Conservation (phyloP, 2,797 vertebrate genomes). For the Cryptoprocta ferox region DNA sequence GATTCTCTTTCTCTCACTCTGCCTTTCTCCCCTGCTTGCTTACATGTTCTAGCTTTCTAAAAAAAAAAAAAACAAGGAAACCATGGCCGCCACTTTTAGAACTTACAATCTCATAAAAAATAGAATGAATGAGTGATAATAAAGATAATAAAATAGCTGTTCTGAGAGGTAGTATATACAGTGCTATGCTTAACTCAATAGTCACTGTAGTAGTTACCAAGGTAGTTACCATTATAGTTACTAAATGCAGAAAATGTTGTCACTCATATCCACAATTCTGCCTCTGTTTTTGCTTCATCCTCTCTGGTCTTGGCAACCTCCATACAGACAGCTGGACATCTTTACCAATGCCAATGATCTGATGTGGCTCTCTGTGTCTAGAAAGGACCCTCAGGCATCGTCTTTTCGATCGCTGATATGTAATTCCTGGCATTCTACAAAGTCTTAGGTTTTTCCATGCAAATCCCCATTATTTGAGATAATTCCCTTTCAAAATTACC, state of each 20-base stretch:
- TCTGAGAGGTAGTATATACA: background rate
- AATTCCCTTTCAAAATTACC: conserved; percentile 36
- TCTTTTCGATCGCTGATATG: background rate
- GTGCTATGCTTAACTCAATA: background rate
- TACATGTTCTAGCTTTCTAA: too few relatives aligned
- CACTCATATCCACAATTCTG: background rate
- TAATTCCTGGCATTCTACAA: background rate
- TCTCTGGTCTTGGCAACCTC: background rate
- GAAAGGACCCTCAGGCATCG: background rate
- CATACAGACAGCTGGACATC: background rate
- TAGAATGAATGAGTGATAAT: background rate
- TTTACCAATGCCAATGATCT: background rate
- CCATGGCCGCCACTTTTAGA: background rate
- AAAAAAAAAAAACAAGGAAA: background rate
- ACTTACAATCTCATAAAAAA: background rate
- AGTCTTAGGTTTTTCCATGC: background rate
- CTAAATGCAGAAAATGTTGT: background rate
- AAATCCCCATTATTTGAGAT: conserved; percentile 45
- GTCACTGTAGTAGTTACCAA: background rate
- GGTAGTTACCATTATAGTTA: background rate
- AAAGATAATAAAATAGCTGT: background rate
- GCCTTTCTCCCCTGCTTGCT: too few relatives aligned
- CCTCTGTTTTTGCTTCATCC: background rate
- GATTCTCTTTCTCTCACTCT: too few relatives aligned
- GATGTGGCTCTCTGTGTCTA: background rate